A percentile compares a stretch with the other conserved stretches of the same genome.
Evolutionary conservation across 2,888 invertebrate species (phyloP).

Genomic region (Tenthredo distinguenda): DNA sequence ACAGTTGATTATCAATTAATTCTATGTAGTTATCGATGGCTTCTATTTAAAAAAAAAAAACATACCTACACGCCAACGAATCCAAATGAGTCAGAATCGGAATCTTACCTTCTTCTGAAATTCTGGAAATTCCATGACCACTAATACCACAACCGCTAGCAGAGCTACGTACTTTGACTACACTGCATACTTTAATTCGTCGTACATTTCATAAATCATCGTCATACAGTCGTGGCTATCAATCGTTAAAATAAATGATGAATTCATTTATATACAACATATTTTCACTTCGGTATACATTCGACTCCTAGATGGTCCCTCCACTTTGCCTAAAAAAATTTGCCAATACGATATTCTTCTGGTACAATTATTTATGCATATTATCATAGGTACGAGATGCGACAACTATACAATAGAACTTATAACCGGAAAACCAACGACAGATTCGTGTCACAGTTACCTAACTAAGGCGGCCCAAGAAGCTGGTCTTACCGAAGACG

Average conservation of each 20-base stretch:
- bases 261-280: neutral
- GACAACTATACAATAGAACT: conserved; percentile 79
- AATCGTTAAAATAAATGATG: neutral
- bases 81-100: neutral
- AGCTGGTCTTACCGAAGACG: conserved; percentile 76
- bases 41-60: neutral
- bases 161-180: neutral
- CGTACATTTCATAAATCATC: neutral
- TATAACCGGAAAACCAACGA: conserved; percentile 77
- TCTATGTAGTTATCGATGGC: neutral
- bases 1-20: neutral
- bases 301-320: neutral
- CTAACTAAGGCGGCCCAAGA: conserved; percentile 76
- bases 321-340: neutral
- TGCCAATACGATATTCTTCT: neutral
- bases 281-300: neutral
- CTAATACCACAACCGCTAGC: neutral
- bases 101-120: neutral
- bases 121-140: neutral
- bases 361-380: neutral
- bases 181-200: neutral
- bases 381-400: conserved; percentile 74
- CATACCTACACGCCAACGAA: neutral
- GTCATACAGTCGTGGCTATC: neutral
- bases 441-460: conserved; percentile 77